These are phyloP conservation scores for Pangasius djambal DNA, from an alignment of 2,797 vertebrate genomes.

Conservation along the genomic window DNA sequence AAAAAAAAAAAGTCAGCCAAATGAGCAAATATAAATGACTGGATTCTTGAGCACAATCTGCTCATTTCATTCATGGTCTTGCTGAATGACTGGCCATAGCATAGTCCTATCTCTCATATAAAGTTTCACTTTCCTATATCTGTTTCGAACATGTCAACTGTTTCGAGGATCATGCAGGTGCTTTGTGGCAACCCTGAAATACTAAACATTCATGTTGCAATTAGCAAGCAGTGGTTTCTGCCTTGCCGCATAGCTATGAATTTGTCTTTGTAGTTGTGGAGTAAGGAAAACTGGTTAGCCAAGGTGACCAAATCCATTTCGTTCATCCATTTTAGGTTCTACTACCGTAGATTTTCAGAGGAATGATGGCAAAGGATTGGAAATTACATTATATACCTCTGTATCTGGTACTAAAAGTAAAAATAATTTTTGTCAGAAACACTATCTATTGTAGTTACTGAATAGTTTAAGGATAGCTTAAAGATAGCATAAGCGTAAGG, in stretches of 20 bases:
- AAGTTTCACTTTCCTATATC: constrained; percentile 12
- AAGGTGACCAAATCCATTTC: background rate
- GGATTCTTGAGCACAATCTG: background rate
- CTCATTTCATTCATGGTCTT: background rate
- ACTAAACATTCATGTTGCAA: background rate
- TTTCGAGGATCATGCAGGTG: background rate
- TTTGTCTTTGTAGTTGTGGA: background rate
- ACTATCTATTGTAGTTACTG: background rate
- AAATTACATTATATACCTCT: background rate
- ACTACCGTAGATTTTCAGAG: background rate
- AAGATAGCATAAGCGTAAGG: background rate
- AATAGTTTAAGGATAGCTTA: background rate
- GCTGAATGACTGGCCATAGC: constrained; percentile 1
- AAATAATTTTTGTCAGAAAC: background rate
- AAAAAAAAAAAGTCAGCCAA: background rate
- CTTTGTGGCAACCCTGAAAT: background rate
- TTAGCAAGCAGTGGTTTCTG: background rate
- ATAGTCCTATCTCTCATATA: background rate
- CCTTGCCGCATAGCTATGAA: background rate
- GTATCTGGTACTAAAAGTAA: background rate
- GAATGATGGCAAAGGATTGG: background rate
- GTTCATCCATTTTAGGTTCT: background rate
- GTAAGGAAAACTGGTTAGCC: background rate
- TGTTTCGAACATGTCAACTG: background rate
- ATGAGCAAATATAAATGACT: background rate